Evolutionary conservation across 2,113 vertebrate genomes (phyloP), one percentile per base, ranked within the genome.

Genomic region (Ictalurus punctatus): DNA sequence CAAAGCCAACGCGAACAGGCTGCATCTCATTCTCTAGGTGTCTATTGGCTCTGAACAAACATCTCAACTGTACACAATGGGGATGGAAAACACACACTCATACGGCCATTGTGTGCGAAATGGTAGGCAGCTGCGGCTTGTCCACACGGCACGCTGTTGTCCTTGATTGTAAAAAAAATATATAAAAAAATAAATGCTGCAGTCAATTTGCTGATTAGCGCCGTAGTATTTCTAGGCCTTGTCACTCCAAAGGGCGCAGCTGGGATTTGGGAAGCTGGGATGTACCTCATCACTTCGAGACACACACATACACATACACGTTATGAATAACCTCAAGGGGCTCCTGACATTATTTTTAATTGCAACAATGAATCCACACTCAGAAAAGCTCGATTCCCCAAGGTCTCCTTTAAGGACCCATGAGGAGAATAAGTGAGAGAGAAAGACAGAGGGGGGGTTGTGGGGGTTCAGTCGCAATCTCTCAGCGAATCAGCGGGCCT

Each of bases 401-500:
- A 91, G 94, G 93, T 83, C 85, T 91, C 92, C 90, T 95, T 95
- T 91, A 94, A 94, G 94, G 91, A 89, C 69, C 89, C 90, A 85
- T 19, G 74, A 89, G 89, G 86, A 89, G 84, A 89, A 87, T 90
- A 83, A 83, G 58, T 5, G 12, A 40, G 81, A 25, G 90, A 87
- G 90, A 87, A 92, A 92, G 90, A 84, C 90, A 84, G 52, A 54
- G 74, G 89, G 89, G 71, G 58, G 88, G 92, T 44, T 84, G 13
- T 30, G 91, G 92, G 91, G 94, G 93, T 93, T 94, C 94, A 92
- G 90, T 88, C 89, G 93, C 94, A 94, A 95, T 96, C 93, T 95
- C 92, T 95, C 95, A 95, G 93, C 95, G 91, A 94, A 96, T 96
- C 95, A 95, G 94, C 91, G 93, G 92, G 93, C 94, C 95, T 95